Base-by-base conservation (phyloP, 2,888 invertebrate genomes). In the Bombylius major region DNA sequence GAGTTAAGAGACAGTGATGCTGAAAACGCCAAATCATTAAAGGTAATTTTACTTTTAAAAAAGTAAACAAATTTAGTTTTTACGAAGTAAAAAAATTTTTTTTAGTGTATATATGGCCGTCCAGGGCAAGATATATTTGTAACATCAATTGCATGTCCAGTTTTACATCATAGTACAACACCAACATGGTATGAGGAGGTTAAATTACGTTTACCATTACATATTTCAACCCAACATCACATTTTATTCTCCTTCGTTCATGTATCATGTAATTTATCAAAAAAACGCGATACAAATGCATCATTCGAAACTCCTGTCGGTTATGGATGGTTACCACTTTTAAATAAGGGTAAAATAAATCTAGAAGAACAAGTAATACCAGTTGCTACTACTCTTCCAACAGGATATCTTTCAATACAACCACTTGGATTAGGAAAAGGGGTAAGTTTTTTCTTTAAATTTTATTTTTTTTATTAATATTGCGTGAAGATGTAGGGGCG, bases 211-310 rank as follows among this genome's bases (percentile, higher is more conserved):
- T 77, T 98, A 44, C 98, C 98, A 0, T 81, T 90, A 23, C 86
- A 90, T 60, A 76, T 98, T 53, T 86, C 89, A 47, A 75, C 84
- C 0, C 83, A 86, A 53, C 97, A 97, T 73, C 98, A 98, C 70
- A 75, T 99, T 56, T 78, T 98, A 54, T 97, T 98, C 76, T 90
- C 91, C 5, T 97, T 98, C 76, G 87, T 90, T 68, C 98, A 98
- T 72, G 89, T 99, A 59, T 93, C 94, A 59, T 96, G 97, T 70
- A 89, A 93, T 75, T 80, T 87, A 61, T 81, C 87, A 53, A 87
- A 88, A 72, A 87, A 87, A 67, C 82, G 84, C 54, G 87, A 87
- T 62, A 80, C 83, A 42, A 83, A 83, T 57, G 80, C 87, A 14
- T 61, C 70, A 4, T 75, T 72, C 47, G 90, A 90, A 70, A 87